A percentile compares a stretch with the other conserved stretches of the same genome.
These are phyloP conservation scores for Melanocharis versteri DNA, from an alignment of 2,113 vertebrate species.

Conservation along the genomic window DNA sequence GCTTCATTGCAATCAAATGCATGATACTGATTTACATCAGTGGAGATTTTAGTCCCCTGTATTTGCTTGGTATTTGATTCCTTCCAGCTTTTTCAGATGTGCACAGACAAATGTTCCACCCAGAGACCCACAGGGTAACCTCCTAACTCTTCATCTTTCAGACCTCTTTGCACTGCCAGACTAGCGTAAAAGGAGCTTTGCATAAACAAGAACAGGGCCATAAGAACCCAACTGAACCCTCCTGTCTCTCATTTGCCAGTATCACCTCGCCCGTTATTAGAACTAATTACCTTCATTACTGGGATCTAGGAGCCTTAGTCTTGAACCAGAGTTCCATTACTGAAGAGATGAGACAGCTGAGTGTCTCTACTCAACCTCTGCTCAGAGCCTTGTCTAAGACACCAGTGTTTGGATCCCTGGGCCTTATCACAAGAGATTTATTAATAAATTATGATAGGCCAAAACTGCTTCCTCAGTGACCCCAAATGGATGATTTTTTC, in stretches of 20 bases:
- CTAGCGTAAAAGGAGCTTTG: background rate
- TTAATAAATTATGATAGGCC: background rate
- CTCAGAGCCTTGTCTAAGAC: background rate
- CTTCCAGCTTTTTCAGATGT: background rate
- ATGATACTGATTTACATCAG: background rate
- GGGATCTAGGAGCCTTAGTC: background rate
- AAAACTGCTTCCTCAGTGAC: background rate
- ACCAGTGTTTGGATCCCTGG: background rate
- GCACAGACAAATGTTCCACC: background rate
- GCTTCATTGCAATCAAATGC: background rate
- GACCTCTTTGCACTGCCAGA: background rate
- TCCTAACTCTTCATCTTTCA: background rate
- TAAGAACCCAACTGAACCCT: background rate
- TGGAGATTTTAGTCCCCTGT: background rate
- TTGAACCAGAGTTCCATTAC: background rate
- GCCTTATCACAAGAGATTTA: background rate
- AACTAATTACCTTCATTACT: conserved; percentile 33
- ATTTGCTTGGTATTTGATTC: background rate
- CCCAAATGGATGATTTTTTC: background rate
- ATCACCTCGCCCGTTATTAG: conserved; percentile 25
- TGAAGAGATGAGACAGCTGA: background rate
- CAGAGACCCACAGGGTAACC: background rate
- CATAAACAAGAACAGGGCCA: background rate
- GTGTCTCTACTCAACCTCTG: background rate
- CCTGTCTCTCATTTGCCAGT: background rate